Base-by-base conservation (phyloP, 2,113 vertebrate genomes). In the Nyctibius bracteatus region DNA sequence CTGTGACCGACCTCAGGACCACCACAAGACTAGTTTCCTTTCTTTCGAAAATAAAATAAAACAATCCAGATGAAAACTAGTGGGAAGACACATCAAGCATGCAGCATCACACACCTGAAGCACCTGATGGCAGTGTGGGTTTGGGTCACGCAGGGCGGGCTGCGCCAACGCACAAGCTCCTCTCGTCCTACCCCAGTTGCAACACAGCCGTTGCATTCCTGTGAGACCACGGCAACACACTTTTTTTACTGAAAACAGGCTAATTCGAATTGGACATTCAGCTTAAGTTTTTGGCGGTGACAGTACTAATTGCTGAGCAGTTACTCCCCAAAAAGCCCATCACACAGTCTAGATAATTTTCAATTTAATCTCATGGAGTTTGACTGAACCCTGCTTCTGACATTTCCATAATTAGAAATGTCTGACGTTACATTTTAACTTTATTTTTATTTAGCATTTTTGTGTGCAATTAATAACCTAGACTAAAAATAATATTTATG, bases 391-490 rank as follows among this genome's bases (percentile, higher is more conserved):
- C 75, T 57, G 54, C 65, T 86, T 85, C 92, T 94, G 86, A 84
- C 77, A 89, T 66, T 73, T 41, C 88, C 95, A 94, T 79, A 94
- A 94, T 91, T 92, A 93, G 80, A 94, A 88, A 57, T 54, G 27
- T 75, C 46, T 81, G 68, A 61, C 52, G 30, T 67, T 44, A 22
- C 59, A 43, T 54, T 93, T 93, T 44, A 86, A 71, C 44, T 39
- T 86, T 65, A 24, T 65, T 96, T 81, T 90, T 72, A 72, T 86
- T 27, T 84, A 71, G 46, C 61, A 44, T 92, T 95, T 94, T 81
- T 93, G 81, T 12, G 51, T 65, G 82, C 86, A 92, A 85, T 93
- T 92, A 97, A 89, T 92, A 92, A 81, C 35, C 41, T 20, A 14
- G 20, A 49, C 83, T 93, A 95, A 94, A 90, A 96, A 93, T 86